phyloP scores from a whole-genome alignment of 2,113 vertebrate species.

The Oryctolagus cuniculus region mOryCun1.1 NC_091440.1:5171001-5171500 shows the following conservation, averaged over 20 bases:
- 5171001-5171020: neutral
- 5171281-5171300: neutral
- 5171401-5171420: neutral
- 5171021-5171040: accelerated
- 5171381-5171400: neutral
- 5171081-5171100: accelerated
- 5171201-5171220: neutral
- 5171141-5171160: neutral
- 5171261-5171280: neutral
- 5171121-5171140: neutral
- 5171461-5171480: neutral
- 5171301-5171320: neutral
- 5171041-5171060: accelerated
- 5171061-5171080: neutral
- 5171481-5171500: neutral
- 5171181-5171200: neutral
- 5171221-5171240: neutral
- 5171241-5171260: neutral
- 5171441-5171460: neutral
- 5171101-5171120: neutral
- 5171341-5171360: neutral
- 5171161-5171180: neutral
- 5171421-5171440: accelerated
- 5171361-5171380: neutral
- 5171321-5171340: neutral